Base-by-base conservation (phyloP, 2,113 vertebrate genomes). In the Andinoacara biseriatus region DNA sequence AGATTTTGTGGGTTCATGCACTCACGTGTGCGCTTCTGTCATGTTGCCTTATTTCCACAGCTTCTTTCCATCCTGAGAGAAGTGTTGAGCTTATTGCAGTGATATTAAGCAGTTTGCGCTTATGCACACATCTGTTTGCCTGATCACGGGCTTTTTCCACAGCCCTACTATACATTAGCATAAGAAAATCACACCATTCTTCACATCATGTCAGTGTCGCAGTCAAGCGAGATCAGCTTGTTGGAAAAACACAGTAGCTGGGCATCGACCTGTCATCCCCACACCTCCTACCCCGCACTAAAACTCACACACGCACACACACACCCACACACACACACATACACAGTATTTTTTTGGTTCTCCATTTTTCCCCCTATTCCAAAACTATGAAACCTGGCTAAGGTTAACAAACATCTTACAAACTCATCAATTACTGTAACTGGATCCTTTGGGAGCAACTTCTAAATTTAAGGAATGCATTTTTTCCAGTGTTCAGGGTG, bases 361-460 rank as follows among this genome's bases (percentile, higher is more conserved):
- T 80, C 33, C 74, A 61, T 33, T 80, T 76, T 78, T 81, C 60
- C 38, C 76, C 20, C 33, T 35, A n/a, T 56, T 76, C 79, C 57
- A 54, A 74, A 89, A 90, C 81, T 88, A 86, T 92, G 86, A 87
- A 85, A 63, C 74, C 92, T 92, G 90, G 93, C 91, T 74, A 84
- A 77, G 59, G 84, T 91, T 86, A 94, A 92, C 86, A 93, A 92
- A 93, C 88, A 91, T 93, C 90, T 91, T 93, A 91, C 90, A 94
- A 95, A 94, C 89, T 92, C 92, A 95, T 95, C 93, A 93, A 92
- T 94, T 94, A 94, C 89, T 93, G 94, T 91, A 94, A 95, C 91
- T 85, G 84, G 86, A 93, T 94, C 93, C 79, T 80, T 89, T 92
- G 90, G 84, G 90, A 93, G 88, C 87, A 87, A 90, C 93, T 94